Base-by-base conservation (phyloP, 2,797 vertebrate species). In the Tenualosa thibaudeaui region DNA sequence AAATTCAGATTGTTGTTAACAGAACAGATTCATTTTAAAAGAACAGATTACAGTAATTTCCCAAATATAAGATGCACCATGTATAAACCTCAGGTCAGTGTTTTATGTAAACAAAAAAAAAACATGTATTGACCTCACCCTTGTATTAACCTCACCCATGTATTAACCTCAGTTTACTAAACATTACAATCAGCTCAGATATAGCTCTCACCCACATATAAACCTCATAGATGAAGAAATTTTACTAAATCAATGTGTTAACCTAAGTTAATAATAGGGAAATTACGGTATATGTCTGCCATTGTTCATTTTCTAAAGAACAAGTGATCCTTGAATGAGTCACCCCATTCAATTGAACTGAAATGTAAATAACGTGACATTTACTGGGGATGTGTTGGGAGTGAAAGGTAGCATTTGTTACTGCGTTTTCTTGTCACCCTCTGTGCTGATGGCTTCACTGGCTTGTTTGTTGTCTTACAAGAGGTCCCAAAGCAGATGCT, bases 291-390 rank as follows among this genome's bases (percentile, higher is more conserved):
- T 62, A 62, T 62, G 58, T 62, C 7, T 78, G 71, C 19, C 71
- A 46, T 19, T 78, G 71, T 78, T 78, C 40, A 22, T 78, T 78
- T 46, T 78, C 15, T 78, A 46, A 75, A 75, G 71, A 78, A 15
- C 71, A 78, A 78, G 71, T 46, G 40, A 43, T 78, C 40, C 37
- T 40, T 78, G 40, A 78, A 24, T 22, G 8, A 78, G 40, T 46
- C 17, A 78, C 71, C 22, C 31, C 40, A 43, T 40, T 78, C 71
- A 19, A 78, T 40, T 78, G 17, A 78, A 78, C 40, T 22, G 22
- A 19, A 78, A 46, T 78, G 19, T 78, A 46, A 46, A 46, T 40
- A 46, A 40, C 6, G 13, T 78, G 71, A 46, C 71, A 78, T 78
- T 78, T 78, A 78, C 31, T 2, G 8, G 71, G 17, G 37, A 46